Percentiles rank a stretch among this genome's conserved stretches.
These are phyloP conservation scores for Coleophora flavipennella DNA, from an alignment of 2,888 invertebrate genomes.

Conservation along the genomic window DNA sequence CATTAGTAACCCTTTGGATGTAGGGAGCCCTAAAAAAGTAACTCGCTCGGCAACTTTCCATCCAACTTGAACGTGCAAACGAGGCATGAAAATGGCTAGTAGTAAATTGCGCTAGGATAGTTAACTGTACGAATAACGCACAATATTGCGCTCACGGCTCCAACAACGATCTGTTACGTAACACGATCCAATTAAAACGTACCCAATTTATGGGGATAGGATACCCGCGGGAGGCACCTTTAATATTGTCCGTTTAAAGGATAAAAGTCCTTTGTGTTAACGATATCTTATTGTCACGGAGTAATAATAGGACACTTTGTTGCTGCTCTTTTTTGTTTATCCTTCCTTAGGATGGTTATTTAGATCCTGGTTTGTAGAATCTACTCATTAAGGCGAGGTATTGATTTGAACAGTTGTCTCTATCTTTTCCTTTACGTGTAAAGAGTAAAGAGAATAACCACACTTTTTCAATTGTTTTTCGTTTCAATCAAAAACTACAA, in stretches of 20 bases:
- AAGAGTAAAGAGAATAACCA: no score
- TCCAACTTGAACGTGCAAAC: neutral
- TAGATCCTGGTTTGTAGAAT: no score
- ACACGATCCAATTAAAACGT: constrained; percentile 58
- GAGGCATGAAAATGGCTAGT: constrained; percentile 16
- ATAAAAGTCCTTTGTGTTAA: constrained; percentile 17
- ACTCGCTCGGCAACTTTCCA: neutral
- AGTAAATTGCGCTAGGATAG: constrained; percentile 49
- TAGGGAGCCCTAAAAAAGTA: no score
- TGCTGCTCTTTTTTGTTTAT: no score
- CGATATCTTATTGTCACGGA: neutral
- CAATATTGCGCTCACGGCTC: constrained; percentile 47
- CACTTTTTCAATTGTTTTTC: no score
- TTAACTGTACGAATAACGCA: constrained; percentile 50
- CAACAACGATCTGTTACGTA: constrained; percentile 46
- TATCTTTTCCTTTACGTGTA: no score
- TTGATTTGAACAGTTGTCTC: no score
- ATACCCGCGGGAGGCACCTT: constrained; percentile 34
- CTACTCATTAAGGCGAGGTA: no score
- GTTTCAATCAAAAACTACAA: no score
- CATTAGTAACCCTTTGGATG: no score
- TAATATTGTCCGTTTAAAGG: constrained; percentile 36
- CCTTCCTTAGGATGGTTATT: constrained; percentile 22
- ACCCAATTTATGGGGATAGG: constrained; percentile 45
- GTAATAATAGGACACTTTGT: constrained; percentile 37